Percentiles rank a stretch among this genome's conserved stretches.
Conservation (phyloP, 2,888 invertebrate species). For the Hydropsyche betteni region DNA sequence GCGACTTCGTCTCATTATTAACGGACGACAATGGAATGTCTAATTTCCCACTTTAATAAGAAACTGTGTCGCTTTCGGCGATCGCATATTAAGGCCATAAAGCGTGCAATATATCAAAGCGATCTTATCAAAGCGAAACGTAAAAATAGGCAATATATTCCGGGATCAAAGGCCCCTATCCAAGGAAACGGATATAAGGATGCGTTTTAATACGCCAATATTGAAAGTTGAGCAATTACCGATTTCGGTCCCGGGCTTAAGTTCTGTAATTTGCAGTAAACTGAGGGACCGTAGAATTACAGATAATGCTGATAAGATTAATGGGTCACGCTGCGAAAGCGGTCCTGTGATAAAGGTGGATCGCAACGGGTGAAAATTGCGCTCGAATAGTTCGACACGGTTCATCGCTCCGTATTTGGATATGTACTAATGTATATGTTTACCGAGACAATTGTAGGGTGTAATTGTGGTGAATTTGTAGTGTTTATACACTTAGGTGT, state of each 20-base stretch:
- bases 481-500: no score
- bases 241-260: constrained; percentile 5
- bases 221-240: constrained; percentile 39
- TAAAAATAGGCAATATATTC: no score
- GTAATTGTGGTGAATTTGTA: no score
- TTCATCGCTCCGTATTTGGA: constrained; percentile 4
- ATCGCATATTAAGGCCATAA: no score
- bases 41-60: constrained; percentile 16
- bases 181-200: no score
- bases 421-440: not conserved
- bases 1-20: constrained; percentile 14
- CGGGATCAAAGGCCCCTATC: no score
- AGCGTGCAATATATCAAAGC: no score
- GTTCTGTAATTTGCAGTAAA: constrained; percentile 21
- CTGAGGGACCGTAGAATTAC: constrained; percentile 18
- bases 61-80: not conserved
- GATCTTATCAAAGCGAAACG: no score
- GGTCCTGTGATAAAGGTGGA: constrained; percentile 25
- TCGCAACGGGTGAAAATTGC: constrained; percentile 14
- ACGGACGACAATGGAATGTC: constrained; percentile 23
- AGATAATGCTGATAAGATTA: constrained; percentile 27
- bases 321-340: constrained; percentile 16
- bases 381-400: constrained; percentile 13
- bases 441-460: not conserved
- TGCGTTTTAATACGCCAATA: constrained; percentile 20